Evolutionary conservation across 2,797 vertebrate species (phyloP).

Genomic region (Phoebastria nigripes): DNA sequence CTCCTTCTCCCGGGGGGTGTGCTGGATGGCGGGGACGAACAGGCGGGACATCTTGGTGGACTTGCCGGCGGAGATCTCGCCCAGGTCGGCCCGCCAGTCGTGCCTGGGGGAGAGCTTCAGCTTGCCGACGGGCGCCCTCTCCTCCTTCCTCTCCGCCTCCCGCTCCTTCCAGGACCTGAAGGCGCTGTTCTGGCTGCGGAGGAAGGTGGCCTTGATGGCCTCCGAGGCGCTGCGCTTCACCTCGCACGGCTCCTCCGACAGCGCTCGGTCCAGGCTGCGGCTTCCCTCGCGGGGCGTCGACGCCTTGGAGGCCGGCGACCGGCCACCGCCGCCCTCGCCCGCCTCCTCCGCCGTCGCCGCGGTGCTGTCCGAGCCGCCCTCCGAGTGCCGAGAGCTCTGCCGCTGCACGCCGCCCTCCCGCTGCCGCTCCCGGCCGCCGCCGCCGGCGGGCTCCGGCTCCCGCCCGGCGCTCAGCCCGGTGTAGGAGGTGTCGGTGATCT

Average conservation of each 20-base stretch:
- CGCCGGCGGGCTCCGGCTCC: conserved; percentile 51
- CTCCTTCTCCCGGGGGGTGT: conserved; percentile 78
- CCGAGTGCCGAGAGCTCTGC: conserved; percentile 83
- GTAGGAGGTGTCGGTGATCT: conserved; percentile 76
- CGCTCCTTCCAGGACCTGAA: conserved; percentile 84
- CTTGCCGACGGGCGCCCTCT: conserved; percentile 65
- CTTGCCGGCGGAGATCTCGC: conserved; percentile 73
- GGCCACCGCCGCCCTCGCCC: conserved; percentile 60
- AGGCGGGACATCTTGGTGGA: conserved; percentile 89
- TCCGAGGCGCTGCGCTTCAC: conserved; percentile 85
- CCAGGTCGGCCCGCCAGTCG: conserved; percentile 72
- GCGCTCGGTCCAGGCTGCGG: not conserved
- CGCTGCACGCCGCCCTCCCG: conserved; percentile 69
- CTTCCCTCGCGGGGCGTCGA: conserved; percentile 69
- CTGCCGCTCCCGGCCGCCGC: conserved; percentile 57
- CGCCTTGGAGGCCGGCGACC: conserved; percentile 75
- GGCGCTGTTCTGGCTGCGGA: conserved; percentile 83
- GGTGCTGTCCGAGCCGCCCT: conserved; percentile 80
- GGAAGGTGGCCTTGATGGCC: conserved; percentile 73
- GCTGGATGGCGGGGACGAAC: conserved; percentile 90
- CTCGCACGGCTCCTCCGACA: conserved; percentile 65
- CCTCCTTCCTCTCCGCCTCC: conserved; percentile 73
- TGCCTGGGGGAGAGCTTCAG: conserved; percentile 58
- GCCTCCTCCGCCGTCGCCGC: conserved; percentile 78
- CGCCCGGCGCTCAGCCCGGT: conserved; percentile 50